Conservation (phyloP, 2,888 invertebrate species). For the Zaprionus bogoriensis region DNA sequence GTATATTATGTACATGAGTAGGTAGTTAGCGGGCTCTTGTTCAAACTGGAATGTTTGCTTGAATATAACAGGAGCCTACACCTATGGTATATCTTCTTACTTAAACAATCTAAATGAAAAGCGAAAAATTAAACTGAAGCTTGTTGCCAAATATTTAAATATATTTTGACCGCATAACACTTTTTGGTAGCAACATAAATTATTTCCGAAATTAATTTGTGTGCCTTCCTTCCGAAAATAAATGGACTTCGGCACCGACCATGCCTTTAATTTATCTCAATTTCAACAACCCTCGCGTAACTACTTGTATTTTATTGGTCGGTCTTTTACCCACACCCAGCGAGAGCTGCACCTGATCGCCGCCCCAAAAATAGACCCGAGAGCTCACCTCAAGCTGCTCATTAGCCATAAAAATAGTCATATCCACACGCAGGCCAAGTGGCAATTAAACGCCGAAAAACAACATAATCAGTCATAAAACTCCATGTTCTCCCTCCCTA, state of each 20-base stretch:
- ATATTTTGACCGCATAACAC: too few species aligned
- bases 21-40: too few species aligned
- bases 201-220: not conserved
- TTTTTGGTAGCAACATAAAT: too few species aligned
- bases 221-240: not conserved
- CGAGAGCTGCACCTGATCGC: slow-evolving; percentile 52
- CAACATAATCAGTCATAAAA: slow-evolving; percentile 74
- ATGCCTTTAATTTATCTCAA: slow-evolving; percentile 56
- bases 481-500: slow-evolving; percentile 24
- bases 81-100: too few species aligned
- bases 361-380: slow-evolving; percentile 15
- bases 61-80: too few species aligned
- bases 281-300: slow-evolving; percentile 35
- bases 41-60: too few species aligned
- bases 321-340: slow-evolving; percentile 20
- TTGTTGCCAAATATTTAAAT: too few species aligned
- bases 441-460: slow-evolving; percentile 73
- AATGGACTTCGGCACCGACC: not conserved
- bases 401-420: slow-evolving; percentile 75
- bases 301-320: slow-evolving; percentile 56
- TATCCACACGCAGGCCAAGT: slow-evolving; percentile 58
- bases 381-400: slow-evolving; percentile 61
- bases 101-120: too few species aligned
- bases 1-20: too few species aligned
- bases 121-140: too few species aligned